phyloP scores from a whole-genome alignment of 1,140 invertebrate genomes.

The Cryptotermes secundus region DNA sequence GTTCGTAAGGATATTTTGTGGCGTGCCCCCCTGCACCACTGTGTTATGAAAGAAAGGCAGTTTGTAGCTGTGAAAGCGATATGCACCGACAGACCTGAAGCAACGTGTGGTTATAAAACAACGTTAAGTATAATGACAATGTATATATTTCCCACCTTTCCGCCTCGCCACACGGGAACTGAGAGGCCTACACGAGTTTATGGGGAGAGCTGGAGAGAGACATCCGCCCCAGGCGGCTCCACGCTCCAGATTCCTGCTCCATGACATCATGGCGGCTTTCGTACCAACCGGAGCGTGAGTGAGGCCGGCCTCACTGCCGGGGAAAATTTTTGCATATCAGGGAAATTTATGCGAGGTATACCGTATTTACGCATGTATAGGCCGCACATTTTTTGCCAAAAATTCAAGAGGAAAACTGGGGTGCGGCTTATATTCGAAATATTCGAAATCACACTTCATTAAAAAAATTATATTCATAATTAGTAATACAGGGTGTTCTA shows the following conservation, averaged over 20 bases:
- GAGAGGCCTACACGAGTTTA: background rate
- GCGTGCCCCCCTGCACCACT: no score
- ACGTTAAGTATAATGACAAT: background rate
- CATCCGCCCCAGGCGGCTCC: background rate
- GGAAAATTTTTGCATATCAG: background rate
- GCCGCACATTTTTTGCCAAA: no score
- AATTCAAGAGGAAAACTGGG: no score
- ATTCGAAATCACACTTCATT: no score
- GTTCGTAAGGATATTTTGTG: no score
- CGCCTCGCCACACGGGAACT: background rate
- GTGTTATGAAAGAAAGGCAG: no score
- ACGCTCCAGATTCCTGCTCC: constrained; percentile 1
- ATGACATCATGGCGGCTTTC: constrained; percentile 5
- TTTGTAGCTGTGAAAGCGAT: no score
- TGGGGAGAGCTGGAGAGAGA: background rate
- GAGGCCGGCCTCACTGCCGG: background rate
- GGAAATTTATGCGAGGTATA: background rate
- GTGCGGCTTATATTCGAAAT: no score
- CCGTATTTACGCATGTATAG: no score
- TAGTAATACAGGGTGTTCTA: no score
- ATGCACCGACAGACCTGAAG: no score
- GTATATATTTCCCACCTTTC: background rate
- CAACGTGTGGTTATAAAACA: background rate
- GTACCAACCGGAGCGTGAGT: background rate
- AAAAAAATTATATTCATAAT: no score